Conservation (phyloP, 2,113 vertebrate genomes). For the Hippocampus guttulatus region DNA sequence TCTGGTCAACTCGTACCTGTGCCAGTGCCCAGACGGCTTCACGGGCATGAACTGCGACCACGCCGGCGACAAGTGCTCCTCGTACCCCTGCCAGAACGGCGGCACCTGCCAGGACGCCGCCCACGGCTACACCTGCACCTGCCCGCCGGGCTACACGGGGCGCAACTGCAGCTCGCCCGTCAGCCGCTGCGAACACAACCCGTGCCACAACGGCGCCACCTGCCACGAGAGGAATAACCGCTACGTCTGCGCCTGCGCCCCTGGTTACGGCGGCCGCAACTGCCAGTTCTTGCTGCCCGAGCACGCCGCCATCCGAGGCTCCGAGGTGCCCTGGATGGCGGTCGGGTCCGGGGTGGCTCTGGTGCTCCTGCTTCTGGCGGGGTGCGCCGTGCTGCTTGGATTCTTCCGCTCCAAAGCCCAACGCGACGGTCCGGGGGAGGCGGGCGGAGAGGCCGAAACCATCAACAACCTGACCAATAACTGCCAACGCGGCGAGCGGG, state of each 20-base stretch:
- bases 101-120: constrained; percentile 88
- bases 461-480: constrained; percentile 96
- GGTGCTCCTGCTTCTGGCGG: constrained; percentile 86
- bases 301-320: constrained; percentile 62
- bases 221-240: constrained; percentile 89
- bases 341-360: constrained; percentile 85
- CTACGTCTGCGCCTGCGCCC: constrained; percentile 89
- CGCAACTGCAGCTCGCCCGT: constrained; percentile 88
- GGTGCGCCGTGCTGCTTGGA: constrained; percentile 81
- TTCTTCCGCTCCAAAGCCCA: constrained; percentile 84
- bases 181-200: constrained; percentile 87
- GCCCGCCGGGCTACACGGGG: constrained; percentile 88
- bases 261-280: constrained; percentile 88
- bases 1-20: constrained; percentile 87
- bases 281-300: constrained; percentile 96
- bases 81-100: constrained; percentile 85
- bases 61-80: constrained; percentile 80
- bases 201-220: constrained; percentile 95
- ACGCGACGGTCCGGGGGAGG: constrained; percentile 72
- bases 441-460: constrained; percentile 81
- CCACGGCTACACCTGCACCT: constrained; percentile 86
- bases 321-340: constrained; percentile 89
- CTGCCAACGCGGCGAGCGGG: constrained; percentile 86
- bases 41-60: constrained; percentile 86
- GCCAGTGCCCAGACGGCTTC: constrained; percentile 90